Evolutionary conservation across 2,888 invertebrate species (phyloP), one percentile per base, ranked within the genome.

Genomic region (Mechanitis messenoides): DNA sequence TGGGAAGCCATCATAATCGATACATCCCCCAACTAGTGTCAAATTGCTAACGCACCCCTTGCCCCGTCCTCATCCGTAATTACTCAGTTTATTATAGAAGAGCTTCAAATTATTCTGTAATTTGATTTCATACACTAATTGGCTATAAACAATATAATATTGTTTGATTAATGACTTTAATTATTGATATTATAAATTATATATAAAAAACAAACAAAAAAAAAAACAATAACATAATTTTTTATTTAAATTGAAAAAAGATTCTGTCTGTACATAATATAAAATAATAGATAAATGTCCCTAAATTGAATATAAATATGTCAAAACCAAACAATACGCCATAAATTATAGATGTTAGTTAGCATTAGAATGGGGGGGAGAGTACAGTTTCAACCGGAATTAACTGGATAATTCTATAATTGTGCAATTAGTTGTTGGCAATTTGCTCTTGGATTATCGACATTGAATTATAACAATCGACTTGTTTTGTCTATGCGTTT

Each of bases 341-440:
- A 79, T 84, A 83, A 83, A 82, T 81, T 83, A 76, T 81, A 72
- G 74, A 77, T 72, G 77, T 79, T 83, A 81, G 81, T 87, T 85
- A 81, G 81, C 84, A 85, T 87, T 81, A 85, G 80, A 85, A 84
- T 81, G 72, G 55, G 55, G 62, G 67, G 71, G 68, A 64, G 71
- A 68, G 69, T 70, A 71, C 55, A 45, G 81, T 86, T 87, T 87
- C 89, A 83, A 75, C 80, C 82, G 79, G 83, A 86, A 87, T 87
- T 87, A 87, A 86, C 83, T 83, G 79, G 85, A 83, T 88, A 86
- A 89, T 87, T 78, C 79, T 78, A 79, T 88, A 88, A 89, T 87
- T 85, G 85, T 81, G 78, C 85, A 86, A 87, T 87, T 86, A 88
- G 78, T 78, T 73, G 78, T 77, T 74, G 79, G 74, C 81, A 83